Conservation (phyloP, 2,113 vertebrate genomes). For the Podarcis muralis region DNA sequence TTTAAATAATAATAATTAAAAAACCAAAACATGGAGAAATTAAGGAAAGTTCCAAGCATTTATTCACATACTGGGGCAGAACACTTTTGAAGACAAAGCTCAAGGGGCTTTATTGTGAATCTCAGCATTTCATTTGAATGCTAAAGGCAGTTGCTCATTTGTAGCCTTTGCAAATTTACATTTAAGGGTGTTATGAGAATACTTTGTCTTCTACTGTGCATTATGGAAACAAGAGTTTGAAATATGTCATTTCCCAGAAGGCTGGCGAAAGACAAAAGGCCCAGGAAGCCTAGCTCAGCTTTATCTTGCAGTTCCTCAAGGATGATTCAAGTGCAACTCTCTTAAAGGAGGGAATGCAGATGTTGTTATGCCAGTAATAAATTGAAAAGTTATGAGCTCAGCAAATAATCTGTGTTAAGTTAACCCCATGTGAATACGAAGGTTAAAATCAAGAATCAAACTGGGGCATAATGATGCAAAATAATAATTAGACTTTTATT, state of each 20-base stretch:
- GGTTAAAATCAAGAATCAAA: background rate
- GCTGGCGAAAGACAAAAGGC: background rate
- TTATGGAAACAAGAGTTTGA: background rate
- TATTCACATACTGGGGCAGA: background rate
- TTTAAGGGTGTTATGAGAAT: conserved; percentile 25
- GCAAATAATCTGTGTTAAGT: conserved; percentile 28
- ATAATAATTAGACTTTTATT: conserved; percentile 44
- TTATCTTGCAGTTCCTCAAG: conserved; percentile 30
- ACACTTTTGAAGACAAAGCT: background rate
- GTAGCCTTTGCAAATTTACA: conserved; percentile 18
- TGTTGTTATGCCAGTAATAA: conserved; percentile 3
- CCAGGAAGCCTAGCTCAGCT: background rate
- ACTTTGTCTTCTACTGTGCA: background rate
- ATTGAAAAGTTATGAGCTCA: conserved; percentile 31
- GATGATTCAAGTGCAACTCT: conserved; percentile 22
- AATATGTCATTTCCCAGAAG: conserved; percentile 29
- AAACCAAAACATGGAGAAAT: background rate
- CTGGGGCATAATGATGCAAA: conserved; percentile 13
- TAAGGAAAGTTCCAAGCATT: background rate
- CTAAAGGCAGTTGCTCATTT: background rate
- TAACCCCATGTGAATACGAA: conserved; percentile 5
- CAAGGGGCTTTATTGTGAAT: background rate
- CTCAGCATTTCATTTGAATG: background rate
- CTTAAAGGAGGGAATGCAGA: conserved; percentile 17
- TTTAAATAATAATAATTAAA: background rate